Evolutionary conservation across 2,113 vertebrate genomes (phyloP), one percentile per base, ranked within the genome.

Genomic region (Phyllostomus hastatus): DNA sequence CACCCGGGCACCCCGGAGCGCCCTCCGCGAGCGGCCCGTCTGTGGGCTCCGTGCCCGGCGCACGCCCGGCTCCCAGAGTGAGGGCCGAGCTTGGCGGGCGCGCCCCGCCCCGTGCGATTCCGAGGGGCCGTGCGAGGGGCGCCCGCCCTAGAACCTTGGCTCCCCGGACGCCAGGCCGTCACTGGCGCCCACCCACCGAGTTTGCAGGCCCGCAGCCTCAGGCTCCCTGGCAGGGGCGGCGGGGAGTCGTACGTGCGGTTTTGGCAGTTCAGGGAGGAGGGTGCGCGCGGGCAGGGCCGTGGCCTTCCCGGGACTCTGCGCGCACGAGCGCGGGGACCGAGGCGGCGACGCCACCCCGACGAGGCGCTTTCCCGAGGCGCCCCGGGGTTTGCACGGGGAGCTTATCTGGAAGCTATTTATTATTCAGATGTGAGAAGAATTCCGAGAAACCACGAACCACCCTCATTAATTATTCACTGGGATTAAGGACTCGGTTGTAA

Each of bases 401-500:
- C 88, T 69, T 96, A 97, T 96, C 59, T 61, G 85, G 41, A 93
- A 98, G 90, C 86, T 97, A 95, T 97, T 98, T 98, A 96, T 98
- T 98, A 98, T 98, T 98, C 97, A 98, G 97, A 97, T 96, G 90
- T 96, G 90, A 92, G 79, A 66, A 96, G 86, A 97, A 88, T 97
- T 1, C 57, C 98, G 96, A 94, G 97, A 98, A 98, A 97, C 97
- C 92, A 91, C 97, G 97, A 98, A 96, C 98, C 97, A 79, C 97
- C 96, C 93, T 97, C 98, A 98, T 98, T 98, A 98, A 98, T 98
- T 99, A 98, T 98, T 98, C 98, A 96, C 97, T 93, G 97, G 98
- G 98, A 99, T 99, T 99, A 98, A 98, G 98, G 98, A 98, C 98
- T 98, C 33, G 26, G 98, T 98, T 98, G 98, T 98, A 98, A 97